phyloP scores from a whole-genome alignment of 2,888 invertebrate genomes.

The Heliconius ismenius region DNA sequence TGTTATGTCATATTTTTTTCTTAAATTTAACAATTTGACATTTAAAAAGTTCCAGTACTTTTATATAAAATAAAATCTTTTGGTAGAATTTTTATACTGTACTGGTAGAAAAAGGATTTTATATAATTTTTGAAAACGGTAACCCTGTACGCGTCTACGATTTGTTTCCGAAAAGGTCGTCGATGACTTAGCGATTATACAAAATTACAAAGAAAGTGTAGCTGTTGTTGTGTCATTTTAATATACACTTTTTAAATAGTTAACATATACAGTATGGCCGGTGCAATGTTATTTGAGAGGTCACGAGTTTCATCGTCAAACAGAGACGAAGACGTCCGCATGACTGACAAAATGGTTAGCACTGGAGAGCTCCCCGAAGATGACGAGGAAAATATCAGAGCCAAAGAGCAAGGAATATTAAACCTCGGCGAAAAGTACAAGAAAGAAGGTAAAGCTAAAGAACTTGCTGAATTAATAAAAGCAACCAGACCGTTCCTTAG shows the following conservation, averaged over 20 bases:
- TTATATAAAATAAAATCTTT: neutral
- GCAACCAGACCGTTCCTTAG: slow-evolving; percentile 97
- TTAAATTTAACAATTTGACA: neutral
- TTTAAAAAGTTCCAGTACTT: neutral
- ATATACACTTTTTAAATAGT: slow-evolving; percentile 69
- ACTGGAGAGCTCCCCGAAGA: slow-evolving; percentile 89
- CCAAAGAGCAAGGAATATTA: slow-evolving; percentile 96
- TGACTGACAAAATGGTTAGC: slow-evolving; percentile 89
- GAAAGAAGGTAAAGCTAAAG: slow-evolving; percentile 96
- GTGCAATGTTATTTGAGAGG: slow-evolving; percentile 94
- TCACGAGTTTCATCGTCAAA: slow-evolving; percentile 89
- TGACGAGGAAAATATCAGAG: slow-evolving; percentile 94
- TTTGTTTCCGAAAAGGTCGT: slow-evolving; percentile 79
- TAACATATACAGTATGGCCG: slow-evolving; percentile 88
- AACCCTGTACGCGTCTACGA: slow-evolving; percentile 77
- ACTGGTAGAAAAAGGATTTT: slow-evolving; percentile 26
- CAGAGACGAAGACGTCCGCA: slow-evolving; percentile 88
- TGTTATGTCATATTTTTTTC: neutral
- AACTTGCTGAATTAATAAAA: slow-evolving; percentile 95
- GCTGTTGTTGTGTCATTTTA: slow-evolving; percentile 70
- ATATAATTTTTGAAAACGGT: slow-evolving; percentile 49
- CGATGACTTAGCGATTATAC: slow-evolving; percentile 82
- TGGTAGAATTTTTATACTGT: neutral
- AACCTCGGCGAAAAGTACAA: slow-evolving; percentile 95
- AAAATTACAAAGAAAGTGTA: slow-evolving; percentile 80